Evolutionary conservation across 1,140 invertebrate genomes (phyloP).

Genomic region (Ganaspis sp.): DNA sequence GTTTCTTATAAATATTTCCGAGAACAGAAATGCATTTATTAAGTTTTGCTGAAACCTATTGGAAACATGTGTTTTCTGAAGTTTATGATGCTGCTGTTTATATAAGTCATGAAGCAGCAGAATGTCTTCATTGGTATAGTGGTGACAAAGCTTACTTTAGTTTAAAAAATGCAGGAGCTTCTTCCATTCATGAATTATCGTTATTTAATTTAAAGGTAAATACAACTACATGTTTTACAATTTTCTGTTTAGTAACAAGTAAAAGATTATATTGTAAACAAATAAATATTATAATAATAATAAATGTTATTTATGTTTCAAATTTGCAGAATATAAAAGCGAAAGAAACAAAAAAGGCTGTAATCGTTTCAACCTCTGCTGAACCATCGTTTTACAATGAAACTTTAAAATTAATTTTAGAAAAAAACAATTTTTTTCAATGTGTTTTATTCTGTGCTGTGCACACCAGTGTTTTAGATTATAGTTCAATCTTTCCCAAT

Average conservation of each 20-base stretch:
- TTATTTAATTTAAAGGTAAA: conserved; percentile 36
- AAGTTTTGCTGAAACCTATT: conserved; percentile 65
- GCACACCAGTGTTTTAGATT: conserved; percentile 71
- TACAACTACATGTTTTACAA: not conserved
- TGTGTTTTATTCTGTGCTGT: conserved; percentile 76
- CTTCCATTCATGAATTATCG: conserved; percentile 78
- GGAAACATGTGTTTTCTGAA: conserved; percentile 73
- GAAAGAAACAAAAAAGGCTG: conserved; percentile 72
- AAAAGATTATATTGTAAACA: too few species aligned
- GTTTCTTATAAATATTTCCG: too few species aligned
- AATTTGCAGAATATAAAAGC: conserved; percentile 66
- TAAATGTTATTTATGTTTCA: not conserved
- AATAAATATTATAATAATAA: not conserved
- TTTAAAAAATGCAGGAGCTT: conserved; percentile 76
- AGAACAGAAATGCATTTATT: not conserved
- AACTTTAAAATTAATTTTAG: conserved; percentile 75
- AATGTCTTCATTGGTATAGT: conserved; percentile 79
- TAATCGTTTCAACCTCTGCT: conserved; percentile 76
- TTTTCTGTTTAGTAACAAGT: too few species aligned
- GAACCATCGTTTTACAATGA: conserved; percentile 73
- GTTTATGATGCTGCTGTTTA: conserved; percentile 77
- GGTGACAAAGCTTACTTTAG: conserved; percentile 70
- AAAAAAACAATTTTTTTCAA: conserved; percentile 76
- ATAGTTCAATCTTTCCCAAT: conserved; percentile 46
- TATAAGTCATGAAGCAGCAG: conserved; percentile 76